Evolutionary conservation across 2,797 vertebrate genomes (phyloP).

Genomic region (Petrocephalus sullivani): DNA sequence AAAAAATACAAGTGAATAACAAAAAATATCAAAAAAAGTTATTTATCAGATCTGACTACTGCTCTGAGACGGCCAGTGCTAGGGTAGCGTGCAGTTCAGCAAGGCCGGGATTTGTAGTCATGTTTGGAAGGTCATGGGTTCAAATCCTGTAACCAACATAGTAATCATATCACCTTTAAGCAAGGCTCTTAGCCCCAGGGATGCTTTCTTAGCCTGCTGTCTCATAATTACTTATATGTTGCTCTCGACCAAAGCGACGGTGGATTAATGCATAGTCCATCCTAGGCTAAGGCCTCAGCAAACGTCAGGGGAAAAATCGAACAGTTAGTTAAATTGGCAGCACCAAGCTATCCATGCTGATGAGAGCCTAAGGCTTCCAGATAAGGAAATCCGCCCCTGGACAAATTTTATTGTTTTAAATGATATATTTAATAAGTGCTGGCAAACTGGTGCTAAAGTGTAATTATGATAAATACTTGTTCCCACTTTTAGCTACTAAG

Average conservation of each 20-base stretch:
- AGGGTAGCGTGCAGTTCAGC: not conserved
- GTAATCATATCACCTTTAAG: not conserved
- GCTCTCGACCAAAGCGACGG: not conserved
- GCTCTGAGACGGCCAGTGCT: not conserved
- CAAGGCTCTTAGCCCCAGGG: not conserved
- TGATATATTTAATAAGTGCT: not conserved
- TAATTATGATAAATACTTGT: not conserved
- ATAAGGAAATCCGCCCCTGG: not conserved
- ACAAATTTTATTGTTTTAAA: not conserved
- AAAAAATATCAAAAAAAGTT: not conserved
- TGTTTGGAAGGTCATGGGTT: not conserved
- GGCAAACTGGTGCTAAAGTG: not conserved
- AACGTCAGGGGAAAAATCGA: not conserved
- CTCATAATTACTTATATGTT: not conserved
- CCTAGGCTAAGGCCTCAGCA: not conserved
- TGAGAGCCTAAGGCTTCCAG: not conserved
- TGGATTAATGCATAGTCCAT: not conserved
- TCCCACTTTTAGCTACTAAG: not conserved
- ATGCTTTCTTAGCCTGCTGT: not conserved
- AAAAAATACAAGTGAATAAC: not conserved
- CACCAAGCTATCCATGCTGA: not conserved
- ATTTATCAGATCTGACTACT: not conserved
- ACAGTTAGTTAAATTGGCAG: not conserved
- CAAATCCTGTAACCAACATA: not conserved
- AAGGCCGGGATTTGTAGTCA: not conserved